These are phyloP conservation scores for Polypterus senegalus DNA, from an alignment of 2,113 vertebrate species.

Conservation along the genomic window DNA sequence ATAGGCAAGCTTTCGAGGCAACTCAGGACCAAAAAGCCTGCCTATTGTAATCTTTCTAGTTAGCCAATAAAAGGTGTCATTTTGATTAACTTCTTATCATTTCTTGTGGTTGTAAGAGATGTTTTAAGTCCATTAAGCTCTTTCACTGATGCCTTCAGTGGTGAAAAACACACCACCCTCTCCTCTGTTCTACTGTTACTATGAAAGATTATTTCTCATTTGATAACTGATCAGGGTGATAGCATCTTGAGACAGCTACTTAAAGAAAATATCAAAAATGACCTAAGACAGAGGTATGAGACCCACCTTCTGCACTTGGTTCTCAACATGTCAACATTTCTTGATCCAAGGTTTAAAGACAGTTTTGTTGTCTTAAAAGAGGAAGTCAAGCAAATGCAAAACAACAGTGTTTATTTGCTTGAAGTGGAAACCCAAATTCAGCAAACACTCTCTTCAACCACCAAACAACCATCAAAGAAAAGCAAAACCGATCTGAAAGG, in stretches of 20 bases:
- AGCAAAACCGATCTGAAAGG: slow-evolving; percentile 8
- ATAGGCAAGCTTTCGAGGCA: no score
- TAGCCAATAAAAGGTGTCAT: no score
- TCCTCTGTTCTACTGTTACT: slow-evolving; percentile 15
- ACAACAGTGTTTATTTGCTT: not conserved
- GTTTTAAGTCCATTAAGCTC: slow-evolving; percentile 5
- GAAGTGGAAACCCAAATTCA: no score
- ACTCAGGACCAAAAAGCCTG: no score
- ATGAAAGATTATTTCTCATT: slow-evolving; percentile 14
- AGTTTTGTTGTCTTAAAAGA: slow-evolving; percentile 13
- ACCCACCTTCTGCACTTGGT: slow-evolving; percentile 3
- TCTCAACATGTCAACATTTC: slow-evolving; percentile 12
- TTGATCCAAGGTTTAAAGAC: slow-evolving; percentile 16
- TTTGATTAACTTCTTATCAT: no score
- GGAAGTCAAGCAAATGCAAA: slow-evolving; percentile 10
- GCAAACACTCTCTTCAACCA: no score
- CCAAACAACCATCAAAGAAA: slow-evolving; percentile 1
- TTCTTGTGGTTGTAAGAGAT: not conserved
- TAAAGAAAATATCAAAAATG: not conserved
- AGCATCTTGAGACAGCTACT: slow-evolving; percentile 3
- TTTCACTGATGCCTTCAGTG: slow-evolving; percentile 19
- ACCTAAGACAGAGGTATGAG: slow-evolving; percentile 2
- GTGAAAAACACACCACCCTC: slow-evolving; percentile 15
- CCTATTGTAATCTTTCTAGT: no score
- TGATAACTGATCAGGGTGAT: slow-evolving; percentile 7